Conservation (phyloP, 2,888 invertebrate species). For the Creontiades dilutus region DNA sequence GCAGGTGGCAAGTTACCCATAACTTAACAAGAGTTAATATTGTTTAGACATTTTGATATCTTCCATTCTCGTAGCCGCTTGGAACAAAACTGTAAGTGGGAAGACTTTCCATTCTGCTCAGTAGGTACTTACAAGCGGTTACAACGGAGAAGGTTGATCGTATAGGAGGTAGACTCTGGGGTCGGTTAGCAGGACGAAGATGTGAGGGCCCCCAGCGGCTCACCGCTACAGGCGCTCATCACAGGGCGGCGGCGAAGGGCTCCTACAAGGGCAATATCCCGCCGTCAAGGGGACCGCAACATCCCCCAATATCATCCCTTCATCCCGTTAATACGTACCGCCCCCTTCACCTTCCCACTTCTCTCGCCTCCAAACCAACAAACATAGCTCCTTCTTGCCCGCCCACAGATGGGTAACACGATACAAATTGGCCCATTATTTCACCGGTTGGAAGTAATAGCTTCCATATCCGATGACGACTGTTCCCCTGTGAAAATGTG, state of each 20-base stretch:
- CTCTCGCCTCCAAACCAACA: neutral
- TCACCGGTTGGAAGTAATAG: conserved; percentile 66
- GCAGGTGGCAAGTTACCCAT: too few species aligned
- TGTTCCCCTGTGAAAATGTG: conserved; percentile 57
- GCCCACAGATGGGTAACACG: conserved; percentile 44
- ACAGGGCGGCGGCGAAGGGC: conserved; percentile 15
- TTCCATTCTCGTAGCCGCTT: too few species aligned
- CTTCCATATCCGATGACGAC: conserved; percentile 63
- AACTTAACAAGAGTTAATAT: too few species aligned
- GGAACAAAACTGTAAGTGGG: neutral
- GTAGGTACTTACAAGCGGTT: neutral
- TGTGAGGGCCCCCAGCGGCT: conserved; percentile 48
- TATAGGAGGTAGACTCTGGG: neutral
- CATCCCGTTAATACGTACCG: conserved; percentile 57
- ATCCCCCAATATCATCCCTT: conserved; percentile 63
- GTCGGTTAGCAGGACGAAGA: neutral
- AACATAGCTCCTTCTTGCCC: conserved; percentile 29
- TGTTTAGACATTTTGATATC: too few species aligned
- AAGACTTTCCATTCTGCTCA: neutral
- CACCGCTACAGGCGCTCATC: conserved; percentile 66
- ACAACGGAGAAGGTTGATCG: neutral
- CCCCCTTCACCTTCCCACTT: neutral
- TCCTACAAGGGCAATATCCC: conserved; percentile 67
- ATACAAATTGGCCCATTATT: conserved; percentile 69
- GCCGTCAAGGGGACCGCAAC: conserved; percentile 68